Evolutionary conservation across 2,888 invertebrate genomes (phyloP), one percentile per base, ranked within the genome.

Genomic region (Anticlea derivata): DNA sequence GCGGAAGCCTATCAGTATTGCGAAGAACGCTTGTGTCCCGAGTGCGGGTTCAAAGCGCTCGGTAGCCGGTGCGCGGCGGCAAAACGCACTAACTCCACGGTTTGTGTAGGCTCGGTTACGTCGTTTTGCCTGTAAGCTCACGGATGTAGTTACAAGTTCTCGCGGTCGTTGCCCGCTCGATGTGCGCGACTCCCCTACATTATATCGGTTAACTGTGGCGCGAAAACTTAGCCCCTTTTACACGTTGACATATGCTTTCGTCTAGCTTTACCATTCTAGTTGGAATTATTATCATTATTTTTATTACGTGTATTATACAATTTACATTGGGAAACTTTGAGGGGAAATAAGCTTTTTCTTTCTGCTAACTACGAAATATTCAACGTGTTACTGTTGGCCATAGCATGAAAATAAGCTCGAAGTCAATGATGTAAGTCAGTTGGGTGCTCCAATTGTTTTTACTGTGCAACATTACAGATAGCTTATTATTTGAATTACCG

Each of bases 101-200:
- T 41, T 46, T 33, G 48, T 33, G 48, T 33, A 48, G 59, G 62
- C 50, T 71, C 62, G 73, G 75, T 86, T 86, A 77, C 71, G 81
- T 56, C 80, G 66, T 78, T 85, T 55, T 64, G 68, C 55, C 65
- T 61, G 64, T 62, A 70, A 65, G 68, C 65, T 63, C 68, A 70
- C 76, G 75, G 81, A 88, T 86, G 86, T 89, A 87, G 88, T 89
- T 85, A 86, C 88, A 90, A 89, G 89, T 88, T 89, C 89, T 78
- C 81, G 81, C 87, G 89, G 89, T 89, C 89, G 85, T 84, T 88
- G 89, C 75, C 87, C 87, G 86, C 70, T 24, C 65, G 69, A 83
- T 84, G 83, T 81, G 83, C 78, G 69, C 79, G 80, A 76, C 80
- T 86, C 82, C 84, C 83, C 82, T 84, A 57, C 53, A 39, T 41